Evolutionary conservation across 2,888 invertebrate species (phyloP).

Genomic region (Himalopsyche japonica): DNA sequence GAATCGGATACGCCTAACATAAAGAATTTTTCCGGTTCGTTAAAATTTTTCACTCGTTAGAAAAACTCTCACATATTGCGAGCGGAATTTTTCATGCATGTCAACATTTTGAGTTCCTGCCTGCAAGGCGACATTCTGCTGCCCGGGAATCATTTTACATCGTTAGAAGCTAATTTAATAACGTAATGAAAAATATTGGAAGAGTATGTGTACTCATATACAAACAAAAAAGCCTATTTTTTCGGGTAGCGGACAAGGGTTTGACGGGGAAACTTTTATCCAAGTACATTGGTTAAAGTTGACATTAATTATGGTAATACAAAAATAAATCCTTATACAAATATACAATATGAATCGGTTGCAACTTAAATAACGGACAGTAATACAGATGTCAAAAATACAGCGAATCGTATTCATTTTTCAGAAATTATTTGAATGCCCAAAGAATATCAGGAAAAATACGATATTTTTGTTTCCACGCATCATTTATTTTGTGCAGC

Average conservation of each 20-base stretch:
- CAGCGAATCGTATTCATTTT: no score
- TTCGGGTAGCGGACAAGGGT: neutral
- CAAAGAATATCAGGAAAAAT: no score
- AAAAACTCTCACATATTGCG: constrained; percentile 26
- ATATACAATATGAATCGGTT: no score
- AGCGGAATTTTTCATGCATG: constrained; percentile 4
- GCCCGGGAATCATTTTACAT: constrained; percentile 18
- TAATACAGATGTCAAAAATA: no score
- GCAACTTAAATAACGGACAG: no score
- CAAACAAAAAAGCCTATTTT: neutral
- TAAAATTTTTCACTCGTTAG: constrained; percentile 39
- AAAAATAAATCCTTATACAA: no score
- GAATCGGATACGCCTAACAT: constrained; percentile 6
- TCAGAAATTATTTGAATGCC: no score
- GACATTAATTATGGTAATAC: no score
- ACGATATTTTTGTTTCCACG: no score
- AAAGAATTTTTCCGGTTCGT: constrained; percentile 39
- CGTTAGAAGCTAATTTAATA: constrained; percentile 14
- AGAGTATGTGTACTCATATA: neutral
- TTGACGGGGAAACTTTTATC: neutral
- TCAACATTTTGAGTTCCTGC: neutral
- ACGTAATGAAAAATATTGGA: neutral
- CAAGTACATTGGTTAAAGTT: no score
- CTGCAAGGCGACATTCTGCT: constrained; percentile 16
- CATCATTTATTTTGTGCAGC: no score